Evolutionary conservation across 2,888 invertebrate species (phyloP), one percentile per base, ranked within the genome.

Genomic region (Podotricha telesiphe): DNA sequence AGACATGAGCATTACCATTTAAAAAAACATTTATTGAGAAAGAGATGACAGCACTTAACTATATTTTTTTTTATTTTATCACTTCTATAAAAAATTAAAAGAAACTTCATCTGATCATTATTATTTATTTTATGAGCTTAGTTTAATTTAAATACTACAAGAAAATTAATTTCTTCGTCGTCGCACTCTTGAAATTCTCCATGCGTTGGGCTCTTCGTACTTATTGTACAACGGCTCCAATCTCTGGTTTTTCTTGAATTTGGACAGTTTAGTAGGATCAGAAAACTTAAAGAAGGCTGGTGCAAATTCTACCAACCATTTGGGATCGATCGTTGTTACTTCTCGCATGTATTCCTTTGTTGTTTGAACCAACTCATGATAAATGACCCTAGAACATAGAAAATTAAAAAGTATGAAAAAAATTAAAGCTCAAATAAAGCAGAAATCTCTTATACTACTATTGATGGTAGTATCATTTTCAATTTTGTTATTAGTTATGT

Each of bases 291-390:
- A 99, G 94, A 99, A 99, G 0, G 99, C 99, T 0, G 99, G 99
- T 0, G 99, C 99, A 86, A 98, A 99, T 86, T 99, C 99, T 0
- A 99, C 99, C 68, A 99, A 94, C 99, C 99, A 99, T 86, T 98
- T 98, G 0, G 98, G 98, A 91, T 99, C 98, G 67, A 98, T 98
- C 0, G 98, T 97, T 0, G 98, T 98, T 13, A 99, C 99, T 89
- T 99, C 99, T 37, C 99, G 94, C 99, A 99, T 99, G 87, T 99
- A 99, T 85, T 99, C 99, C 84, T 99, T 99, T 0, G 99, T 99
- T 0, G 99, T 99, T 89, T 99, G 97, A 3, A 99, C 99, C 75
- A 99, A 91, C 88, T 99, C 99, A 83, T 99, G 99, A 86, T 99
- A 99, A 74, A 99, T 98, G 0, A 99, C 99, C 96, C 96, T 96